Conservation (phyloP, 1,140 invertebrate genomes). For the Drosophila jambulina region DNA sequence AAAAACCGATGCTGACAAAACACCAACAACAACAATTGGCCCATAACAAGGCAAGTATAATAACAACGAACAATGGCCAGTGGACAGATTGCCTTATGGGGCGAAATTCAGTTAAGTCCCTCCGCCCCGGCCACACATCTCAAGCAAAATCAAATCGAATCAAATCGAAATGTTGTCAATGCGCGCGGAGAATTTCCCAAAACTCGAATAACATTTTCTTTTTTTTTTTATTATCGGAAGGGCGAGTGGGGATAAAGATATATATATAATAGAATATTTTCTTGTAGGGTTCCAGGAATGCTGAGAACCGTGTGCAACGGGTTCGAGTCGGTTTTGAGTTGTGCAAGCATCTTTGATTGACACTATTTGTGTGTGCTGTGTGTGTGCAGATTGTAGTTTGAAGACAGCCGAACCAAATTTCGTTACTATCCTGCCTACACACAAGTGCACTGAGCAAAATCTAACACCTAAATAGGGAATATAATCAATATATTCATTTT, state of each 20-base stretch:
- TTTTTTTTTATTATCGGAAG: background rate
- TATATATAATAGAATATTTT: conserved; percentile 27
- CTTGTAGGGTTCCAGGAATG: conserved; percentile 30
- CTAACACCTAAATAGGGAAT: background rate
- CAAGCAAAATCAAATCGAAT: conserved; percentile 43
- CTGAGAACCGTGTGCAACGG: conserved; percentile 61
- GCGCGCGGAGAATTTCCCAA: conserved; percentile 34
- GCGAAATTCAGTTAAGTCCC: conserved; percentile 43
- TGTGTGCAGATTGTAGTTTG: conserved; percentile 55
- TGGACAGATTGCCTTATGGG: conserved; percentile 58
- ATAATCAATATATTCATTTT: background rate
- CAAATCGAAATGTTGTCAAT: conserved; percentile 62
- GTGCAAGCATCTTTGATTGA: conserved; percentile 77
- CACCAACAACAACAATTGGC: conserved; percentile 36
- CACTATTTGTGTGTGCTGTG: conserved; percentile 61
- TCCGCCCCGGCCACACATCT: background rate
- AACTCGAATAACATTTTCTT: conserved; percentile 26
- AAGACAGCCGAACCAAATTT: conserved; percentile 54
- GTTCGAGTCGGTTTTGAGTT: conserved; percentile 40
- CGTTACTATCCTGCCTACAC: conserved; percentile 52
- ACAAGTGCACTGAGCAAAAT: conserved; percentile 38
- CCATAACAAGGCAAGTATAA: conserved; percentile 20
- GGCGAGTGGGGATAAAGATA: conserved; percentile 8
- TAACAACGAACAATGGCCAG: conserved; percentile 48
- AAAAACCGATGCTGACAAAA: conserved; percentile 52